A percentile compares a stretch with the other conserved stretches of the same genome.
Evolutionary conservation across 35 echinoderm and acorn worm genomes (phyloP).

Genomic region (Diadema setosum): DNA sequence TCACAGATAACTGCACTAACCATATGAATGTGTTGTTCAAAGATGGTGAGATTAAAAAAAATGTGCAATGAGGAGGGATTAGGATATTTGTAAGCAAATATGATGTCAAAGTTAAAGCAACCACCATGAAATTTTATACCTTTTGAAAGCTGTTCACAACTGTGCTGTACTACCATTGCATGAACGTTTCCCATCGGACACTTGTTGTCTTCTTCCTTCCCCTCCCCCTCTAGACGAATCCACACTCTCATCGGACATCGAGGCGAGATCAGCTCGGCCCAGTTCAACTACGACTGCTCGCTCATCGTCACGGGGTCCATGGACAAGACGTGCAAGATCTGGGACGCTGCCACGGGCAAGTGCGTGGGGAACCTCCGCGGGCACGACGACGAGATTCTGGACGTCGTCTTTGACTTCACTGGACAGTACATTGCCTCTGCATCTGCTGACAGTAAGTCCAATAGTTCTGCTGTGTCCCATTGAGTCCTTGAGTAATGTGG

Average conservation of each 20-base stretch:
- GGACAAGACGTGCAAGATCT: constrained; percentile 97
- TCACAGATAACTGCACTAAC: too few species aligned
- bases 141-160: too few species aligned
- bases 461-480: background rate
- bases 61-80: too few species aligned
- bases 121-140: too few species aligned
- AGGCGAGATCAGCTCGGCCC: constrained; percentile 91
- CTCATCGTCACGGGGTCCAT: constrained; percentile 95
- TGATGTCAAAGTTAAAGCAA: too few species aligned
- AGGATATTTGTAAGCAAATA: too few species aligned
- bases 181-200: too few species aligned
- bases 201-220: too few species aligned
- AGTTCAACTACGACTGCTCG: constrained; percentile 99
- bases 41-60: too few species aligned
- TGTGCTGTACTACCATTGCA: too few species aligned
- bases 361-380: constrained; percentile 88
- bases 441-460: constrained; percentile 81
- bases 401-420: constrained; percentile 96
- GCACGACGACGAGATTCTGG: constrained; percentile 92
- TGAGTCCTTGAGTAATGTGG: background rate
- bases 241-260: constrained; percentile 94
- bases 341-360: constrained; percentile 77
- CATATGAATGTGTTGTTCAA: too few species aligned
- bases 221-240: constrained; percentile 46
- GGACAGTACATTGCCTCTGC: constrained; percentile 94